These are phyloP conservation scores for Drosophila rellima DNA, from an alignment of 2,888 invertebrate genomes.

Conservation along the genomic window DNA sequence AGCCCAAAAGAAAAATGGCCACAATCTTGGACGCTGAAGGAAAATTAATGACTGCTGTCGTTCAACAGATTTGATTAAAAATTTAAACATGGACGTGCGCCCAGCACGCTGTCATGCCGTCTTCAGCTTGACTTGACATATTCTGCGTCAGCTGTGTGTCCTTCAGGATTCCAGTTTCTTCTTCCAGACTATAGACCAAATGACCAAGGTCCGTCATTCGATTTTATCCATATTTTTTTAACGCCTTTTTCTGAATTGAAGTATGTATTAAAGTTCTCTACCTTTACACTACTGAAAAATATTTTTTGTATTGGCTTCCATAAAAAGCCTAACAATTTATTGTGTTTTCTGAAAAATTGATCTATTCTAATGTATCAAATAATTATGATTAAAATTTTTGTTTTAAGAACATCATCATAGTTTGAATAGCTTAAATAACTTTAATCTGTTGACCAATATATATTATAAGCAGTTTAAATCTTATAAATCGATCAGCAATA, in stretches of 20 bases:
- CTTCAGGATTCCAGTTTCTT: slow-evolving; percentile 1
- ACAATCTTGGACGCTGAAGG: slow-evolving; percentile 54
- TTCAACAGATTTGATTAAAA: slow-evolving; percentile 64
- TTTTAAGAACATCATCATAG: neutral
- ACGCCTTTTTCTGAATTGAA: neutral
- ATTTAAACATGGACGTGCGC: slow-evolving; percentile 50
- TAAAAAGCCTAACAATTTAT: neutral
- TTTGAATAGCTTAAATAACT: neutral
- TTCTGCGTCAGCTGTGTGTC: slow-evolving; percentile 46
- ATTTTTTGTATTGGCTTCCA: no score
- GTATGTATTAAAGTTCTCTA: no score
- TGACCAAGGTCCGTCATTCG: neutral
- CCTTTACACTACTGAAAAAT: neutral
- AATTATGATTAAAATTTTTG: no score
- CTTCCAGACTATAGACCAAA: neutral
- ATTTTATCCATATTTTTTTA: neutral
- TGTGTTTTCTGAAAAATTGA: neutral
- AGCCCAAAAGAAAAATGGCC: slow-evolving; percentile 57
- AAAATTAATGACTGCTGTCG: slow-evolving; percentile 63
- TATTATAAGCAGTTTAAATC: neutral
- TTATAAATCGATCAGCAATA: slow-evolving; percentile 28
- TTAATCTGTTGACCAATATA: neutral
- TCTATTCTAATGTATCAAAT: no score
- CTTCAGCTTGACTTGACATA: slow-evolving; percentile 68
- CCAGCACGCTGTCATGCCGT: slow-evolving; percentile 54